Evolutionary conservation across 2,888 invertebrate genomes (phyloP), one percentile per base, ranked within the genome.

Genomic region (Pteria penguin): DNA sequence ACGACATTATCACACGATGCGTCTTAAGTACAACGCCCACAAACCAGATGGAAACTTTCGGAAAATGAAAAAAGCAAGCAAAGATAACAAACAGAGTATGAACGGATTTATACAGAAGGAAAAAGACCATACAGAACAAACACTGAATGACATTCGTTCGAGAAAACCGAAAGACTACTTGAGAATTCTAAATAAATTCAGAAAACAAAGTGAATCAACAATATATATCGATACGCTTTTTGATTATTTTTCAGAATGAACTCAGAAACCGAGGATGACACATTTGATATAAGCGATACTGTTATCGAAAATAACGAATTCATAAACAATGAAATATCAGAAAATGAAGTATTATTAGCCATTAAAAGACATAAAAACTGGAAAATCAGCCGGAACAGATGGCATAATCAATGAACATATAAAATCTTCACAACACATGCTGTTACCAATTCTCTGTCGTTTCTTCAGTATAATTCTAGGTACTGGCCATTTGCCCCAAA

Each of bases 401-500:
- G n/a, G n/a, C n/a, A n/a, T 80, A n/a, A 36, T 65, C 3, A 80
- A 80, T 70, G 80, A 80, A 69, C 76, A 76, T 32, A 67, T 80
- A 22, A 75, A 75, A 67, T 24, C 24, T 22, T 63, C 72, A 18
- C 3, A 11, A 4, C 58, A 32, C 27, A 33, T 33, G 27, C 26
- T 80, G 24, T 14, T 75, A 2, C 61, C 65, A 14, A 24, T 66
- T 26, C 62, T 77, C 29, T n/a, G 26, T 55, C 14, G 24, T 27
- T 61, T 72, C 32, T 80, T 77, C 60, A 80, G 75, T 33, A 11
- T 65, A 27, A 63, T 80, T 29, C 45, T 80, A 18, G 55, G 73
- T 26, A 70, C 75, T 14, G 77, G 75, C 32, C 54, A 60, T 4
- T 60, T 72, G 24, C 80, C 77, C 26, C 55, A 58, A 11, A 18